phyloP scores from a whole-genome alignment of 2,888 invertebrate species.

The Thumatha senex region DNA sequence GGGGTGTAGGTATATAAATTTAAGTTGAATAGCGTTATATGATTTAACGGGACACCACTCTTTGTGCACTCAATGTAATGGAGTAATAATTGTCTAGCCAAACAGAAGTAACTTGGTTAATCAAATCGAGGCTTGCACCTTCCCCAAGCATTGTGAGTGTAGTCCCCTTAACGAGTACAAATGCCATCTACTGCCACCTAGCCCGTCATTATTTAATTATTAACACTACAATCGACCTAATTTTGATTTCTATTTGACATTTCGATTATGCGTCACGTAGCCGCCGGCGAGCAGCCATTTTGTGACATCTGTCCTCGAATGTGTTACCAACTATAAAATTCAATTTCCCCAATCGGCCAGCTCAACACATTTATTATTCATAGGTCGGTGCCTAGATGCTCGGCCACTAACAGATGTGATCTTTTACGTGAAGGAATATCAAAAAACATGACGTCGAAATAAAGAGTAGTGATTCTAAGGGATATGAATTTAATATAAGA shows the following conservation, averaged over 20 bases:
- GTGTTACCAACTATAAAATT: slow-evolving; percentile 83
- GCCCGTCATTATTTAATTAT: slow-evolving; percentile 79
- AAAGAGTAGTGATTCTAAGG: slow-evolving; percentile 64
- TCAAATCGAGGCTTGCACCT: slow-evolving; percentile 76
- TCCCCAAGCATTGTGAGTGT: slow-evolving; percentile 49
- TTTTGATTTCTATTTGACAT: slow-evolving; percentile 83
- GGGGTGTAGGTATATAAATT: no score
- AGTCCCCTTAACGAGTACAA: slow-evolving; percentile 57
- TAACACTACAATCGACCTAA: slow-evolving; percentile 82
- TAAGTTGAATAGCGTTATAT: slow-evolving; percentile 59
- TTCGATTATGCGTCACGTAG: slow-evolving; percentile 73
- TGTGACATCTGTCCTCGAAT: slow-evolving; percentile 82
- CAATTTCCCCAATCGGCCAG: slow-evolving; percentile 83
- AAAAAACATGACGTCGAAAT: slow-evolving; percentile 68
- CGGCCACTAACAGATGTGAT: slow-evolving; percentile 81
- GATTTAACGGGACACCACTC: slow-evolving; percentile 69
- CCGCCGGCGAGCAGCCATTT: slow-evolving; percentile 74
- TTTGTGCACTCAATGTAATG: slow-evolving; percentile 76
- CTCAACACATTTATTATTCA: slow-evolving; percentile 82
- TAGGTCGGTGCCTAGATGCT: slow-evolving; percentile 76
- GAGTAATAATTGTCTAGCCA: slow-evolving; percentile 80
- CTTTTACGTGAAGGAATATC: slow-evolving; percentile 81
- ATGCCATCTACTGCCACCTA: slow-evolving; percentile 52
- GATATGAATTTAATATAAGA: slow-evolving; percentile 70
- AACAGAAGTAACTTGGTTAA: slow-evolving; percentile 81